phyloP scores from a whole-genome alignment of 2,888 invertebrate genomes.

The Capitulum mitella region DNA sequence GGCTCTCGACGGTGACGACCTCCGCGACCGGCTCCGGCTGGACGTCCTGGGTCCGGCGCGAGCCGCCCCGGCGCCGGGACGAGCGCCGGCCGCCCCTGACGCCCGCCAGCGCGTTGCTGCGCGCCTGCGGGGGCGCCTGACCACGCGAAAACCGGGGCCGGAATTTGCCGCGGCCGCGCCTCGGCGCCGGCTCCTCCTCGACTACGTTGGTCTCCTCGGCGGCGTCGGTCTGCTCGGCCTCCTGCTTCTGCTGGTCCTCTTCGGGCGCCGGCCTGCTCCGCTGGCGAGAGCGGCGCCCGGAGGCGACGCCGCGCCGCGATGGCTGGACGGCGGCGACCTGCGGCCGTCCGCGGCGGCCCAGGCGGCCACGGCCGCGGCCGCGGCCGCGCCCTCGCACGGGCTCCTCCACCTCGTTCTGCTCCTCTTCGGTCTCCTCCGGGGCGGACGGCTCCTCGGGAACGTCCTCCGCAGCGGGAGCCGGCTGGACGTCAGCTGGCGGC shows the following conservation, averaged over 20 bases:
- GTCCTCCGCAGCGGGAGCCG: background rate
- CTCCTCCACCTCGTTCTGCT: background rate
- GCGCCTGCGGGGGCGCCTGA: background rate
- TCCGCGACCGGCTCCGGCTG: background rate
- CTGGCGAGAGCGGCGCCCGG: background rate
- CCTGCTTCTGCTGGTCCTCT: background rate
- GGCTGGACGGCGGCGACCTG: background rate
- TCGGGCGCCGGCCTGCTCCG: background rate
- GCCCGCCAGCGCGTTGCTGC: background rate
- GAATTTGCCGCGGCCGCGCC: background rate
- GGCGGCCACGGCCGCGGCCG: background rate
- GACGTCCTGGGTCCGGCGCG: background rate
- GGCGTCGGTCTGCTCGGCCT: background rate
- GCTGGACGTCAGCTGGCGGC: too few species aligned
- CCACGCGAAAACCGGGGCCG: background rate
- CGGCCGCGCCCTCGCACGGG: background rate
- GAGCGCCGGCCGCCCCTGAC: background rate
- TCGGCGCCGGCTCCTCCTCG: background rate
- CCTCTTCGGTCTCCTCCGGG: background rate
- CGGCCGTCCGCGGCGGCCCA: background rate
- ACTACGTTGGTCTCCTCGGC: background rate
- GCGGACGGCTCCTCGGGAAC: background rate
- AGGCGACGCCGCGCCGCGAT: background rate
- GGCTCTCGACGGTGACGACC: background rate
- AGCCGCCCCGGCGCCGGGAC: background rate